Percentiles rank a stretch among this genome's conserved stretches.
phyloP scores from a whole-genome alignment of 2,113 vertebrate species.

The Struthio camelus region DNA sequence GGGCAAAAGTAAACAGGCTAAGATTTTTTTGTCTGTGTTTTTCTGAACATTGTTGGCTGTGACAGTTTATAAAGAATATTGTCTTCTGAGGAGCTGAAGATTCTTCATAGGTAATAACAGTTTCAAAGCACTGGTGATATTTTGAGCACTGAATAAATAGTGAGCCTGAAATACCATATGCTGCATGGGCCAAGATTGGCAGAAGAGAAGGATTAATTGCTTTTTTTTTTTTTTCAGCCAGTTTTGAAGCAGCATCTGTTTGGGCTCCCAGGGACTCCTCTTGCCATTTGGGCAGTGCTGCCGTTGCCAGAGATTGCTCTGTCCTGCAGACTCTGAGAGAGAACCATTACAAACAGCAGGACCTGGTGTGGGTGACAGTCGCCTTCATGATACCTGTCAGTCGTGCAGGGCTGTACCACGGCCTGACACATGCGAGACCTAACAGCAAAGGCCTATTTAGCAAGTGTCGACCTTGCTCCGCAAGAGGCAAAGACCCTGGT shows the following conservation, averaged over 20 bases:
- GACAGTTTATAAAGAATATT: background rate
- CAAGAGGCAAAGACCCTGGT: background rate
- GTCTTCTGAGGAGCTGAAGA: background rate
- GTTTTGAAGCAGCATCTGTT: background rate
- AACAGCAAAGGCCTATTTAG: background rate
- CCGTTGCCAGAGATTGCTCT: too few relatives aligned
- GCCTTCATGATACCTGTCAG: background rate
- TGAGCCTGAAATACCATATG: background rate
- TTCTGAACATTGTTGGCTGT: background rate
- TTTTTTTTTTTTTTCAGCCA: background rate
- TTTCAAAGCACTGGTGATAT: background rate
- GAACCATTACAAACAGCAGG: too few relatives aligned
- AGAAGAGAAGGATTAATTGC: background rate
- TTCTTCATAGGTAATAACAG: background rate
- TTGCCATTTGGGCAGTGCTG: background rate
- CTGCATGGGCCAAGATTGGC: background rate
- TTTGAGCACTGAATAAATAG: background rate
- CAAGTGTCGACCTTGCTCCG: background rate
- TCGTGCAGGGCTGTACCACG: fast-evolving
- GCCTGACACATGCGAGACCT: background rate
- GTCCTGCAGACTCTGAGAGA: background rate
- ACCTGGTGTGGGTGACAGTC: background rate
- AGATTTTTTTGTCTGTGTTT: background rate
- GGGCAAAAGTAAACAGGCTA: background rate
- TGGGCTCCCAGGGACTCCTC: background rate